Conservation (phyloP, 2,797 vertebrate species). For the Lepidocolaptes lacrymiger region DNA sequence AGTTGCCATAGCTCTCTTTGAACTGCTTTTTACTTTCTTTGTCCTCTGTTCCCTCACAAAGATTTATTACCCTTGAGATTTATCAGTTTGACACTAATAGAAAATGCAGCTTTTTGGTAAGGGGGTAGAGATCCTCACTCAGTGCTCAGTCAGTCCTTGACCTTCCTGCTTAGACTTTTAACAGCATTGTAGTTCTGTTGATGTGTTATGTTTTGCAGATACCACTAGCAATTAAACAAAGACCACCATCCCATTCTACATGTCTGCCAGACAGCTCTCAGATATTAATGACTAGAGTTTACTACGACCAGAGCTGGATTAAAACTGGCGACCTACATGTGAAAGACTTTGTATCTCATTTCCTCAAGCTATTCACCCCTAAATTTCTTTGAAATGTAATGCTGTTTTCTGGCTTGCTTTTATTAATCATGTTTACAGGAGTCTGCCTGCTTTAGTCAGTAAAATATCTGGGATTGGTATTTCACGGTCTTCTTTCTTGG, state of each 20-base stretch:
- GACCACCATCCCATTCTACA: not conserved
- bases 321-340: slow-evolving; percentile 53
- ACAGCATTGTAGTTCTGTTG: not conserved
- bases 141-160: slow-evolving; percentile 1
- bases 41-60: not conserved
- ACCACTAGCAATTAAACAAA: not conserved
- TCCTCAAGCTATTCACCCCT: slow-evolving; percentile 7
- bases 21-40: not conserved
- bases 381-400: slow-evolving; percentile 30
- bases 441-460: not conserved
- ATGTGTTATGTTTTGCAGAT: not conserved
- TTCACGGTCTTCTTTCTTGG: not conserved
- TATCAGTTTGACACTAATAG: slow-evolving; percentile 1
- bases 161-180: slow-evolving; percentile 15
- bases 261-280: not conserved
- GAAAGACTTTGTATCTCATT: slow-evolving; percentile 46
- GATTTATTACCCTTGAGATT: slow-evolving; percentile 16
- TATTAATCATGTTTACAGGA: not conserved
- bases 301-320: slow-evolving; percentile 2
- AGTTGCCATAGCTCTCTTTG: not conserved
- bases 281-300: slow-evolving; percentile 11
- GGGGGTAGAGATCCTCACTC: not conserved
- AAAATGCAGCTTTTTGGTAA: slow-evolving; percentile 6
- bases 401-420: not conserved
- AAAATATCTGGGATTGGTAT: not conserved